Percentiles rank a stretch among this genome's conserved stretches.
These are phyloP conservation scores for Lonchura striata DNA, from an alignment of 2,113 vertebrate species.

Conservation along the genomic window DNA sequence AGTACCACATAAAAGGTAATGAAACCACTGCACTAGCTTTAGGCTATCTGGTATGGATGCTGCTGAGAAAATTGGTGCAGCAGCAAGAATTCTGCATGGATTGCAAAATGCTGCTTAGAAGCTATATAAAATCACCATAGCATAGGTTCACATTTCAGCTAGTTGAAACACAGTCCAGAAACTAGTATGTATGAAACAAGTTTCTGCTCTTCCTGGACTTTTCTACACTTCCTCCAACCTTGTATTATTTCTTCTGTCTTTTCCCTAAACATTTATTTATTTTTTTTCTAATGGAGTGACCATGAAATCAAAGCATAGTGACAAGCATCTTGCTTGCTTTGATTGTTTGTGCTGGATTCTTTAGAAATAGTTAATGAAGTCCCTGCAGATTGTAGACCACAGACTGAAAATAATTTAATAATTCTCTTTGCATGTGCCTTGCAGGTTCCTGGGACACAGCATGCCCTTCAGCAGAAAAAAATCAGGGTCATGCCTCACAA, in stretches of 20 bases:
- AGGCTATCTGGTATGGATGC: not conserved
- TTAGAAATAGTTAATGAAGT: not conserved
- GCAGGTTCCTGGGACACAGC: not conserved
- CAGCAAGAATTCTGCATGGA: not conserved
- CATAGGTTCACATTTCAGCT: not conserved
- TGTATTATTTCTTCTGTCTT: not conserved
- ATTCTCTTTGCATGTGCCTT: not conserved
- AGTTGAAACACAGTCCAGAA: not conserved
- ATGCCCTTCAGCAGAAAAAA: not conserved
- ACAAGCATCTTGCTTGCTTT: not conserved
- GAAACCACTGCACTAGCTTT: not conserved
- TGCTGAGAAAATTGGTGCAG: not conserved
- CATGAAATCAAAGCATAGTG: not conserved
- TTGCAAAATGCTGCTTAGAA: not conserved
- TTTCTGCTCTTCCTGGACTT: not conserved
- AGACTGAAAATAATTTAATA: constrained; percentile 1
- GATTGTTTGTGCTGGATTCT: not conserved
- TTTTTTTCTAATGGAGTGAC: not conserved
- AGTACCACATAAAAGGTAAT: not conserved
- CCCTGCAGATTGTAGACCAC: not conserved
- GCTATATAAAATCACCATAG: not conserved
- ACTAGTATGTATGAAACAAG: not conserved
- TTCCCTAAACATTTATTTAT: not conserved
- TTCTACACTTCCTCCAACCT: not conserved
- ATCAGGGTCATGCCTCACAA: not conserved